Conservation (phyloP, 2,888 invertebrate genomes). For the Rhimphoctona megacephalus region DNA sequence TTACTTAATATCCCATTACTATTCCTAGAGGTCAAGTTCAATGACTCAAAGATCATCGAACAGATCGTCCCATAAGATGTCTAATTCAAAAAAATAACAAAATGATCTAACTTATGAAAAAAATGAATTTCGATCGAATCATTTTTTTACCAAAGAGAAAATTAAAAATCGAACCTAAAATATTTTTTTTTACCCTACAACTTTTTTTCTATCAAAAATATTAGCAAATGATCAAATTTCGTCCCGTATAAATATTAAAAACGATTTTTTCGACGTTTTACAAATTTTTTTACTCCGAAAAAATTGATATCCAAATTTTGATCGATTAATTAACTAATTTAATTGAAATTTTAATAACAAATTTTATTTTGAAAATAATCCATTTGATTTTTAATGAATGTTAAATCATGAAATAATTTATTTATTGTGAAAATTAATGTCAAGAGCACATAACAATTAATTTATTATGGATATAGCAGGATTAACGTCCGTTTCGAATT, state of each 20-base stretch:
- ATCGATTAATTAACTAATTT: background rate
- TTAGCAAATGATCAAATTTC: background rate
- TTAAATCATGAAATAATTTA: background rate
- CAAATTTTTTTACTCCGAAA: background rate
- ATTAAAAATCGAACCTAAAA: background rate
- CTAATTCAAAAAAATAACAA: background rate
- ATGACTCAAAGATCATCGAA: conserved; percentile 66
- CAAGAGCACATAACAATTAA: background rate
- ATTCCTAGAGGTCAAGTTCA: conserved; percentile 77
- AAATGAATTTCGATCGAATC: background rate
- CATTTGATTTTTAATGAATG: background rate
- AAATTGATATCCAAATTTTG: background rate
- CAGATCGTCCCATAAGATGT: background rate
- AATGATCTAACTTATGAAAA: background rate
- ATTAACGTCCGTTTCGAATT: conserved; percentile 56
- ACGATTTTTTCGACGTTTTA: background rate
- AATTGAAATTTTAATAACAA: background rate
- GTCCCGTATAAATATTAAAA: background rate
- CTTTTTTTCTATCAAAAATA: no score
- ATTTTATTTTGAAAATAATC: background rate
- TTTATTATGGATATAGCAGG: background rate
- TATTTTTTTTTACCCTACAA: no score
- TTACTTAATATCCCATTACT: conserved; percentile 47
- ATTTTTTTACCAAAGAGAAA: background rate
- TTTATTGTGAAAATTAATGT: background rate